Evolutionary conservation across 53 echinoderm and acorn worm species (phyloP), one percentile per base, ranked within the genome.

Genomic region (Zoroaster sp.): DNA sequence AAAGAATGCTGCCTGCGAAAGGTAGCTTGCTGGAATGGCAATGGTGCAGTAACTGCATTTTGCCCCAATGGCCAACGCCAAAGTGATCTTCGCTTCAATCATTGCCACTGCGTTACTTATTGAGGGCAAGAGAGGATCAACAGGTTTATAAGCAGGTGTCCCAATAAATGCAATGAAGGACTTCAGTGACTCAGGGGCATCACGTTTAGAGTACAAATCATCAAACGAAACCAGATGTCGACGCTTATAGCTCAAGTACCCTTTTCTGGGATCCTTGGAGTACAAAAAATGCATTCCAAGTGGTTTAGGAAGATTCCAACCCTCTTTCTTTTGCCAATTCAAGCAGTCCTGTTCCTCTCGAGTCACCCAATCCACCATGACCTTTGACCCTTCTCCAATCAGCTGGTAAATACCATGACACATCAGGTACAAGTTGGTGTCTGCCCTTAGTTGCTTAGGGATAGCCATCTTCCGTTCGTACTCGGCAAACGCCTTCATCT

Each of bases 1-100:
- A 28, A 74, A 74, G 69, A 87, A 92, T 0, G 54, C 69, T 35
- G 88, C 41, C 51, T 92, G 92, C 20, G 92, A 88, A 35, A 88
- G 76, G 85, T 92, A 92, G 51, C 89, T 92, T 17, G 92, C 89
- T 40, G 92, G 92, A 14, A 92, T 67, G 52, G 83, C 75, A 37
- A 83, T 75, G 47, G 39, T 1, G 14, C 32, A 54, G 13, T 40
- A 73, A 13, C 66, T 30, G 12, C 21, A 65, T 71, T 52, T 92
- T 14, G 92, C 88, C 13, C 73, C 72, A 13, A 92, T 44, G 70
- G 92, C 52, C 31, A 88, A 73, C 18, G 66, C 40, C 49, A 89
- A 66, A 17, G 92, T 92, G 28, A 80, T 32, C 38, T 81, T 82
- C 2, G 81, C 47, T 77, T 92, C 92, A 14, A 92, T 73, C 43